Base-by-base conservation (phyloP, 2,113 vertebrate genomes). In the Myotis yumanensis region DNA sequence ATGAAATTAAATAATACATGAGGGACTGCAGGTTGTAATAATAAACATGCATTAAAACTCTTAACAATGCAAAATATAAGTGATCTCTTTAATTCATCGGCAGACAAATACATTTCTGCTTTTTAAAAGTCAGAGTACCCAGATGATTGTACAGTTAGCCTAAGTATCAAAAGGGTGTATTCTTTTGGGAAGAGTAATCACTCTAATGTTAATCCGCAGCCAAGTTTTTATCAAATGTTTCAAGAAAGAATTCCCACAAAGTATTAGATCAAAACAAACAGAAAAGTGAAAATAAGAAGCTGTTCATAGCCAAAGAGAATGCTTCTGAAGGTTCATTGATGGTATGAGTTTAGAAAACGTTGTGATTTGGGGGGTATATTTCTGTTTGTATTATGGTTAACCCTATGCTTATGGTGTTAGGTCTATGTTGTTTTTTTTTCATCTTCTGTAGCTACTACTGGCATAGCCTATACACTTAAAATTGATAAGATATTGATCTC, bases 1-100 rank as follows among this genome's bases (percentile, higher is more conserved):
- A 96, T 96, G 81, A 97, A 97, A 96, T 97, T 95, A 97, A 97
- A 97, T 96, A 96, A 97, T 96, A 86, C 96, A 93, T 94, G 76
- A 92, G 95, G 91, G 66, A 95, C 43, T 73, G 30, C 15, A 92
- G 0, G 11, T 96, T 92, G 79, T 86, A 97, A 97, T 94, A 96
- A 97, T 96, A 98, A 98, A 97, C 93, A 89, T 94, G 92, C 76
- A 96, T 95, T 97, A 89, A 81, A 97, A 95, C 96, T 93, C 83
- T 94, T 98, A 96, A 96, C 51, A 83, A 86, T 92, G 35, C 93
- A 86, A 96, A 96, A 96, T 97, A 97, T 96, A 95, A 88, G 82
- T 79, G 94, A 90, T 96, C 83, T 89, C 89, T 96, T 90, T 66
- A 97, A 96, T 98, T 97, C 91, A 96, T 95, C 72, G 87, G 87